These are phyloP conservation scores for Casuarius casuarius DNA, from an alignment of 2,113 vertebrate species.

Conservation along the genomic window DNA sequence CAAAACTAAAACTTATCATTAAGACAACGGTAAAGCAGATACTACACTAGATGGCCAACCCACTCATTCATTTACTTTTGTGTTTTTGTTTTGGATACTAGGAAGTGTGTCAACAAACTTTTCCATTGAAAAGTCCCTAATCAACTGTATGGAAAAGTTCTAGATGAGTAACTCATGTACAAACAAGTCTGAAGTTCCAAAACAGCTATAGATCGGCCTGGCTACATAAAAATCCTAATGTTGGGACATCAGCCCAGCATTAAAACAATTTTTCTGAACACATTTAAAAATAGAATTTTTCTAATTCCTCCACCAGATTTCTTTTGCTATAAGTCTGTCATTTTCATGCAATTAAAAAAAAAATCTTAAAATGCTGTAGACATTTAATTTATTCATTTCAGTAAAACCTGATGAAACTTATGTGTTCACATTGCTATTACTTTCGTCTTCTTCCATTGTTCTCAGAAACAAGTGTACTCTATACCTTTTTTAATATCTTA, in stretches of 20 bases:
- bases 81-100: not conserved
- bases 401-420: not conserved
- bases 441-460: not conserved
- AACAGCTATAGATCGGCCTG: not conserved
- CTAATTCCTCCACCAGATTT: not conserved
- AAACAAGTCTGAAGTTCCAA: not conserved
- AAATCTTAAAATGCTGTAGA: not conserved
- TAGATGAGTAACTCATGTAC: not conserved
- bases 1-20: not conserved
- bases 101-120: not conserved
- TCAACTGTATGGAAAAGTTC: not conserved
- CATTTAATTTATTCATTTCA: not conserved
- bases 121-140: not conserved
- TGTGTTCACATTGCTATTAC: not conserved
- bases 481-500: not conserved
- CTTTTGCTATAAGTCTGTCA: fast-evolving
- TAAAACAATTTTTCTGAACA: not conserved
- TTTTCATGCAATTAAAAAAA: not conserved
- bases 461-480: not conserved
- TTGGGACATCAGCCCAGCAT: not conserved
- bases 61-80: not conserved
- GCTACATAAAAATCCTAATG: not conserved
- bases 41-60: not conserved
- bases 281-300: not conserved
- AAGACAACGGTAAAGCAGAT: not conserved